phyloP scores from a whole-genome alignment of 2,797 vertebrate genomes.

The Phoxinus dragarum region DNA sequence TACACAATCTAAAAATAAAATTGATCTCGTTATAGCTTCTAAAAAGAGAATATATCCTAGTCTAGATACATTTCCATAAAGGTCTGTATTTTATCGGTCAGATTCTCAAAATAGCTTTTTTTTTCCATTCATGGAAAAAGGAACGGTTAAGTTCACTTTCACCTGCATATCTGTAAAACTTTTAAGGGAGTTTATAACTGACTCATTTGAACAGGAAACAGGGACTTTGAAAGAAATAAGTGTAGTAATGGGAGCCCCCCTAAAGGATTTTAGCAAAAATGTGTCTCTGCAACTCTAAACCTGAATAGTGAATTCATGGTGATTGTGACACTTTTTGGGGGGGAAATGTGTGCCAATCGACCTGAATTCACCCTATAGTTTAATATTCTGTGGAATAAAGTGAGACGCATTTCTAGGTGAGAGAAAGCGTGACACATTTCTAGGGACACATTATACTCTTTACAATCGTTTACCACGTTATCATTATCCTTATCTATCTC shows the following conservation, averaged over 20 bases:
- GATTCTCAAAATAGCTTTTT: not conserved
- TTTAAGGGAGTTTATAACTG: not conserved
- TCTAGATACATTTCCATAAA: not conserved
- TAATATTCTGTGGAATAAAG: no score
- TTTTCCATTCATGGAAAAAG: not conserved
- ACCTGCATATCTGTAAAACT: not conserved
- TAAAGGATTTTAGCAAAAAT: no score
- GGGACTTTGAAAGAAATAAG: not conserved
- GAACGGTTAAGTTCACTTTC: not conserved
- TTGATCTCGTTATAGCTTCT: not conserved
- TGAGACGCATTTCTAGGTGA: no score
- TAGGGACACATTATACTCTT: not conserved
- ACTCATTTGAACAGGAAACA: not conserved
- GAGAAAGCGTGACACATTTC: no score
- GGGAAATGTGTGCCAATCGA: not conserved
- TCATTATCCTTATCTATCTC: not conserved
- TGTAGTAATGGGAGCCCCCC: not conserved
- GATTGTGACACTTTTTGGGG: no score
- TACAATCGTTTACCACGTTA: not conserved
- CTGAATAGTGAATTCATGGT: no score
- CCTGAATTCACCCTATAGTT: no score
- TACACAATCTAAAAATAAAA: not conserved
- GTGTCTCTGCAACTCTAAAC: not conserved
- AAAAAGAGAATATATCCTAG: not conserved
- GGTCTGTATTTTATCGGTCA: not conserved